These are phyloP conservation scores for Molossus alvarezi DNA, from an alignment of 2,797 vertebrate species.

Conservation along the genomic window DNA sequence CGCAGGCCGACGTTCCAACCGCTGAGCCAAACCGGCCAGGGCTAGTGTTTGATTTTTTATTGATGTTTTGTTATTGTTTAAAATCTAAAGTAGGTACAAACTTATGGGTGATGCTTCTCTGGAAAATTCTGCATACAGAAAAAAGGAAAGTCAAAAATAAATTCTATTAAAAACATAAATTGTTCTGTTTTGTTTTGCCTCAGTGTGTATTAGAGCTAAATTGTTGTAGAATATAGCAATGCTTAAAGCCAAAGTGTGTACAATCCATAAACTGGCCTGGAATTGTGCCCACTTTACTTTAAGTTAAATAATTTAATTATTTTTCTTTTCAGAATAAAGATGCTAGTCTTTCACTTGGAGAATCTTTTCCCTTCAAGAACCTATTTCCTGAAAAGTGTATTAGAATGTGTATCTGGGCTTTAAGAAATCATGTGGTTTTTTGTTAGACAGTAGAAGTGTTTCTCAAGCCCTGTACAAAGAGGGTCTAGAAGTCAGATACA, in stretches of 20 bases:
- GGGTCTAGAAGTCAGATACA: background rate
- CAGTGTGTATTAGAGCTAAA: background rate
- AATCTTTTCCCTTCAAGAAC: constrained; percentile 24
- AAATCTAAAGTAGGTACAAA: constrained; percentile 79
- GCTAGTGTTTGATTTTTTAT: background rate
- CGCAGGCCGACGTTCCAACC: too few species aligned
- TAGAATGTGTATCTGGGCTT: constrained; percentile 35
- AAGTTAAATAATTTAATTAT: constrained; percentile 51
- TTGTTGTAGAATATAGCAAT: background rate
- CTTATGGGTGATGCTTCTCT: constrained; percentile 79
- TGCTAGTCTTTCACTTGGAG: constrained; percentile 57
- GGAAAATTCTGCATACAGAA: constrained; percentile 86
- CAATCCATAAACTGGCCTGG: background rate
- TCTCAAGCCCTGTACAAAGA: background rate
- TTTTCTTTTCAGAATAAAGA: constrained; percentile 60
- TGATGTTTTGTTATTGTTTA: constrained; percentile 81
- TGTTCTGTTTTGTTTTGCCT: constrained; percentile 59
- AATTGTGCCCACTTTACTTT: background rate
- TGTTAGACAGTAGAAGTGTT: constrained; percentile 9
- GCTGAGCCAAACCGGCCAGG: too few species aligned
- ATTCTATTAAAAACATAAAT: constrained; percentile 51
- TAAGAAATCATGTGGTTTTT: constrained; percentile 44
- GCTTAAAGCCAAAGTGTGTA: constrained; percentile 54
- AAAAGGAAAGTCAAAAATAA: constrained; percentile 87
- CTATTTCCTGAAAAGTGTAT: constrained; percentile 58